A percentile compares a stretch with the other conserved stretches of the same genome.
These are phyloP conservation scores for Mirounga angustirostris DNA, from an alignment of 2,113 vertebrate genomes.

Conservation along the genomic window DNA sequence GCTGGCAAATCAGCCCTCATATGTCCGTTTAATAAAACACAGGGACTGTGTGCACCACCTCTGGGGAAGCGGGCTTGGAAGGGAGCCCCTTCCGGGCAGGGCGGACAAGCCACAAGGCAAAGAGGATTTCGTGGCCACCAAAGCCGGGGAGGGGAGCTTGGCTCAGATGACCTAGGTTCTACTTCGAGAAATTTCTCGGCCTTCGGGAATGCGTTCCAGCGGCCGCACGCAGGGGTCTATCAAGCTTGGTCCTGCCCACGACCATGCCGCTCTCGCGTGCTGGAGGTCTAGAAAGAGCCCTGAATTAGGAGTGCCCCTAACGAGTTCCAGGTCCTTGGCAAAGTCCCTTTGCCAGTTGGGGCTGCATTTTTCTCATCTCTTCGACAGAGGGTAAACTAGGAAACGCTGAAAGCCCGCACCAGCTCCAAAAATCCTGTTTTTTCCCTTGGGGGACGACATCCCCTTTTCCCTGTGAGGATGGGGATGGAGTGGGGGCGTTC, in stretches of 20 bases:
- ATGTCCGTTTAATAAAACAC: not conserved
- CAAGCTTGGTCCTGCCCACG: not conserved
- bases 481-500: not conserved
- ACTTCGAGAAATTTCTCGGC: not conserved
- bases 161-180: not conserved
- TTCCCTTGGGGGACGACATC: not conserved
- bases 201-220: not conserved
- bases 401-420: not conserved
- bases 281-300: not conserved
- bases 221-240: not conserved
- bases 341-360: not conserved
- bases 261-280: not conserved
- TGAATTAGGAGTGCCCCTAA: not conserved
- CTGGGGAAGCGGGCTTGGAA: slow-evolving; percentile 13
- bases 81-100: slow-evolving; percentile 10
- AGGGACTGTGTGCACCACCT: not conserved
- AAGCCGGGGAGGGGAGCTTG: not conserved
- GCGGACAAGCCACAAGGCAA: not conserved
- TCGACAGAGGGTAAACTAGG: not conserved
- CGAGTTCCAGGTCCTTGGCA: slow-evolving; percentile 5
- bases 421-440: not conserved
- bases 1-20: slow-evolving; percentile 40
- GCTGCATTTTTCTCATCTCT: not conserved
- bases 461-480: not conserved
- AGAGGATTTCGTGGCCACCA: not conserved